A percentile compares a stretch with the other conserved stretches of the same genome.
Evolutionary conservation across 2,888 invertebrate species (phyloP).

Genomic region (Mechanitis mazaeus): DNA sequence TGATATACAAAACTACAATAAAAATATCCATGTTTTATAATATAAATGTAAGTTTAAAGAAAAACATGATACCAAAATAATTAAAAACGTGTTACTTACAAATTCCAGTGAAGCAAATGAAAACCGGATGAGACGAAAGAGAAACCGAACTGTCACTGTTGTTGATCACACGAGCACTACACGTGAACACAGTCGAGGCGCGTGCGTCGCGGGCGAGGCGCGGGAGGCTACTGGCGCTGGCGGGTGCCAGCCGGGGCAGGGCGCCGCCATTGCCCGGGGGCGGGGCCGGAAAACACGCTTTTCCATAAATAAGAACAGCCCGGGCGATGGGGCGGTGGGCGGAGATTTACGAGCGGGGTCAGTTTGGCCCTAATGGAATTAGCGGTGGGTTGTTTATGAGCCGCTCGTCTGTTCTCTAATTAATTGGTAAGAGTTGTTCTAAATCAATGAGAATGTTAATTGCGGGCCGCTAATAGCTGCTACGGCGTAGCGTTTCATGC

Average conservation of each 20-base stretch:
- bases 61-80: no score
- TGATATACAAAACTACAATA: no score
- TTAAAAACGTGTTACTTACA: no score
- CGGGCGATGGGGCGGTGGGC: conserved; percentile 40
- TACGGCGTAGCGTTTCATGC: conserved; percentile 17
- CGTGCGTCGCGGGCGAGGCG: conserved; percentile 32
- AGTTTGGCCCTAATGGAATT: conserved; percentile 61
- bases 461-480: conserved; percentile 30
- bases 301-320: conserved; percentile 29
- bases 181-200: conserved; percentile 14
- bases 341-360: conserved; percentile 56
- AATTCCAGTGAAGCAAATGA: no score
- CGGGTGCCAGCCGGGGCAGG: conserved; percentile 30
- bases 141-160: conserved; percentile 13
- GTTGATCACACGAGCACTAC: conserved; percentile 25
- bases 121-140: no score
- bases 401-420: conserved; percentile 36
- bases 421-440: conserved; percentile 39
- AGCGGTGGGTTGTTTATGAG: conserved; percentile 39
- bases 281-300: conserved; percentile 28
- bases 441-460: conserved; percentile 37
- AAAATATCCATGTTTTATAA: no score
- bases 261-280: conserved; percentile 27
- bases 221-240: conserved; percentile 34
- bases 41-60: no score